Percentiles rank a stretch among this genome's conserved stretches.
Conservation (phyloP, 2,888 invertebrate species). For the Lysandra bellargus region DNA sequence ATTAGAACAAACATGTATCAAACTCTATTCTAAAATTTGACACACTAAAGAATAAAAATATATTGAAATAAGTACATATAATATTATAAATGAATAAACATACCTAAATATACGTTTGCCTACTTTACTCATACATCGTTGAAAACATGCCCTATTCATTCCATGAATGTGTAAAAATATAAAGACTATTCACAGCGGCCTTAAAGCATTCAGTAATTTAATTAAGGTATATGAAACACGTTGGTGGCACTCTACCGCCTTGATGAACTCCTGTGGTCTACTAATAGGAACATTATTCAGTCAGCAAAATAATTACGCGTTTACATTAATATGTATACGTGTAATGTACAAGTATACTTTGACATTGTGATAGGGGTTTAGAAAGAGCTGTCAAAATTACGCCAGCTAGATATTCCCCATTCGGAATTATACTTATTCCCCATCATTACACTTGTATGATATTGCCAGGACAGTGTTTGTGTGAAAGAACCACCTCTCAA, state of each 20-base stretch:
- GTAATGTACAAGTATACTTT: neutral
- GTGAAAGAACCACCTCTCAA: too few species aligned
- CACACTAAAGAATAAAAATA: neutral
- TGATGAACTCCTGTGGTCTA: conserved; percentile 60
- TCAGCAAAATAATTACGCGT: conserved; percentile 28
- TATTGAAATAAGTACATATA: neutral
- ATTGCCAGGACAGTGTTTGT: too few species aligned
- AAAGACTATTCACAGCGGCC: conserved; percentile 49
- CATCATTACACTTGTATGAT: too few species aligned
- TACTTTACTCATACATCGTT: neutral
- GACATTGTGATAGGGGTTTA: too few species aligned
- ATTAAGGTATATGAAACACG: conserved; percentile 69
- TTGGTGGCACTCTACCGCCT: conserved; percentile 57
- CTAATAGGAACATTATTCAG: conserved; percentile 61
- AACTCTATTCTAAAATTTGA: too few species aligned
- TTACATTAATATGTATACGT: neutral
- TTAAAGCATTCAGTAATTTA: conserved; percentile 61
- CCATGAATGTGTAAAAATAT: conserved; percentile 31
- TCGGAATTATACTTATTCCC: too few species aligned
- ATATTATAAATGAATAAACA: neutral
- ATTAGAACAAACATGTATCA: too few species aligned
- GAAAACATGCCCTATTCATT: neutral
- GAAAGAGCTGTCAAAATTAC: too few species aligned
- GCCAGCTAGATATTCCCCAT: too few species aligned
- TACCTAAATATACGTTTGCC: neutral